These are phyloP conservation scores for Acipenser oxyrinchus DNA, from an alignment of 2,797 vertebrate species.

Conservation along the genomic window DNA sequence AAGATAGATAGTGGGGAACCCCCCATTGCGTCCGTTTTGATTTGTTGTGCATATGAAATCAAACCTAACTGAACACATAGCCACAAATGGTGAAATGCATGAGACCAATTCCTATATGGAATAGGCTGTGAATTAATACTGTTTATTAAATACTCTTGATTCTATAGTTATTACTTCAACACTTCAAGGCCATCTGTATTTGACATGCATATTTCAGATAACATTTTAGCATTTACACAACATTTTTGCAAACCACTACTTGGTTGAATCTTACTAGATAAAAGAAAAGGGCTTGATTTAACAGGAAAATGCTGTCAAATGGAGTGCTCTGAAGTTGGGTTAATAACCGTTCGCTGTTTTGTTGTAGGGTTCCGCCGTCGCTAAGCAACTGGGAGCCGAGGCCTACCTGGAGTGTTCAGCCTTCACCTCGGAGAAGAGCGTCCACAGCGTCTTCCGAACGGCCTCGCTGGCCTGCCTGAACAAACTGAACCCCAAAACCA, in stretches of 20 bases:
- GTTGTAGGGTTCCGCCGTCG: slow-evolving; percentile 71
- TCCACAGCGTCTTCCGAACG: slow-evolving; percentile 83
- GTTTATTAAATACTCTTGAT: too few relatives aligned
- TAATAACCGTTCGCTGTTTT: background rate
- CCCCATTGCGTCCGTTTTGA: background rate
- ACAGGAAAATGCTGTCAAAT: background rate
- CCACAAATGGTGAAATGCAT: too few relatives aligned
- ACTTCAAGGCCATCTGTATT: too few relatives aligned
- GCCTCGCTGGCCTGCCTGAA: slow-evolving; percentile 75
- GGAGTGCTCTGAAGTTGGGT: background rate
- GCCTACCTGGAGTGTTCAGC: slow-evolving; percentile 87
- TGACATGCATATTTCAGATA: background rate
- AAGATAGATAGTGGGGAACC: background rate
- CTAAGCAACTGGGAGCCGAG: slow-evolving; percentile 82
- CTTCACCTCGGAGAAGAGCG: slow-evolving; percentile 90
- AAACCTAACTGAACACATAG: background rate
- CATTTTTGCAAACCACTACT: background rate
- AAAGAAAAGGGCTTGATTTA: background rate
- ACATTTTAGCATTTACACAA: background rate
- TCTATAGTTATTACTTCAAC: too few relatives aligned
- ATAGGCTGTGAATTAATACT: too few relatives aligned
- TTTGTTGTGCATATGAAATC: background rate
- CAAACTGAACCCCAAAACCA: slow-evolving; percentile 55
- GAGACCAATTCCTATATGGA: too few relatives aligned
- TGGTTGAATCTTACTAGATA: too few relatives aligned